Evolutionary conservation across 2,797 vertebrate genomes (phyloP), one percentile per base, ranked within the genome.

Genomic region (Phrynocephalus vlangalii): DNA sequence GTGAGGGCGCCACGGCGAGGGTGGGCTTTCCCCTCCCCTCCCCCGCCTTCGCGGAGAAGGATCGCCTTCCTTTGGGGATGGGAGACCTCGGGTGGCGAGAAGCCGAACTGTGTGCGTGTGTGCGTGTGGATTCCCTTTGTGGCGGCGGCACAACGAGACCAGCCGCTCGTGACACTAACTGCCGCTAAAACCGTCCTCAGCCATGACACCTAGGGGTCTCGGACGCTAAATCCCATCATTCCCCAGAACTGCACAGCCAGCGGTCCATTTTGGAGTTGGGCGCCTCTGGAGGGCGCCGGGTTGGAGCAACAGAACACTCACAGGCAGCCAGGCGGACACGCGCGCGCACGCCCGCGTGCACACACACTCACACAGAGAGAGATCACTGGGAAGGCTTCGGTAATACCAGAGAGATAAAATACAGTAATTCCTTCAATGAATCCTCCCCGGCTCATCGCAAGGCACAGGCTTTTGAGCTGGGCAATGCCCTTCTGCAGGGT

Each of bases 71-170:
- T 87, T 20, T 30, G 85, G 82, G 82, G 63, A 77, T 76, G 70
- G 71, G 75, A 84, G 76, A 81, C 86, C 72, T 71, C 82, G 70
- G 82, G 82, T 84, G 88, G 70, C 56, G 72, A 44, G 38, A 38
- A 44, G 5, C 16, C 10, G 13, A 56, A 56, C 52, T 56, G 13
- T 44, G 38, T 44, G 38, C 5, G 13, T 9, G 52, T 56, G 13
- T 56, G 9, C 15, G 9, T 56, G 52, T 11, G 52, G 9, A 11
- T 56, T 56, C 13, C 52, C 52, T 56, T 56, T 10, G 9, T 56
- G 9, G 52, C 52, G 13, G 52, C 52, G 5, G 5, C 9, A 11
- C 9, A 56, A 56, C 9, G 52, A 24, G 67, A 68, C 67, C 67
- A 24, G 5, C 63, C 52, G 52, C 52, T 56, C 13, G 9, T 56